Conservation (phyloP, 2,113 vertebrate species). For the Tetrao urogallus region DNA sequence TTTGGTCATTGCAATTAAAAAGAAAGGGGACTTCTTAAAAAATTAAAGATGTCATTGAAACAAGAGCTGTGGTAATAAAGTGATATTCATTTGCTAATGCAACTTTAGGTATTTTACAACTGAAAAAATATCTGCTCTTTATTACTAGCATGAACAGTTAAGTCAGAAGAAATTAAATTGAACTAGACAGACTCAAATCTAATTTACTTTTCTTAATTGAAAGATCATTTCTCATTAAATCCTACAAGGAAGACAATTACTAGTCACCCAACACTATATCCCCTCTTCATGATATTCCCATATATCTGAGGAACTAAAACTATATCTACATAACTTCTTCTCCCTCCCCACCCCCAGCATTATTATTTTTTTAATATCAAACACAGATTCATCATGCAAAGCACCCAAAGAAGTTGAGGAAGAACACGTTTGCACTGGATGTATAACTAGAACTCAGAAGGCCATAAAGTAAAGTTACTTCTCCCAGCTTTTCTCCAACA, state of each 20-base stretch:
- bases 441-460: background rate
- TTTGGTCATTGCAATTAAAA: background rate
- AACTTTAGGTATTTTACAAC: background rate
- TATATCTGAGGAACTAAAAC: background rate
- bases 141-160: background rate
- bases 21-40: background rate
- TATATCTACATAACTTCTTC: background rate
- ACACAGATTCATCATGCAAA: background rate
- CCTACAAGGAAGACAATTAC: background rate
- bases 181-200: background rate
- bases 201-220: background rate
- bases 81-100: background rate
- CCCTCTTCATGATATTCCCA: background rate
- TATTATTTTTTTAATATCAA: background rate
- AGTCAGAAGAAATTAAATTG: background rate
- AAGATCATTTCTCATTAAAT: background rate
- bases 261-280: background rate
- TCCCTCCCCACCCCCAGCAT: too few species aligned
- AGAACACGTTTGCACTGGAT: background rate
- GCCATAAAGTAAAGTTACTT: background rate
- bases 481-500: background rate
- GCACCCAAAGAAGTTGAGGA: background rate
- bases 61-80: background rate
- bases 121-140: background rate
- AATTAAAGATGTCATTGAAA: background rate